Percentiles rank a stretch among this genome's conserved stretches.
These are phyloP conservation scores for Lycocerus yunnanus DNA, from an alignment of 2,888 invertebrate genomes.

Conservation along the genomic window DNA sequence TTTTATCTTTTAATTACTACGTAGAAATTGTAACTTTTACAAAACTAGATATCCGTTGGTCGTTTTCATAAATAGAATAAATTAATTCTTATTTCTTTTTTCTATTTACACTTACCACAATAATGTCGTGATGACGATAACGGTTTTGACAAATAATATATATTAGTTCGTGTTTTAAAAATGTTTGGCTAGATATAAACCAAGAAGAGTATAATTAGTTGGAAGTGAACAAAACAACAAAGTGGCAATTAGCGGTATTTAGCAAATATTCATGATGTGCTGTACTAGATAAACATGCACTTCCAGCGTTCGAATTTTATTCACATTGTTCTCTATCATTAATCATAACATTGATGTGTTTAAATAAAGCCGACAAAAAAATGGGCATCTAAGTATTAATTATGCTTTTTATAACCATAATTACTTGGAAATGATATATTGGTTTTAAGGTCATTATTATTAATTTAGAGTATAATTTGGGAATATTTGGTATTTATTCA, in stretches of 20 bases:
- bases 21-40: neutral
- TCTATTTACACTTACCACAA: constrained; percentile 7
- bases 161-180: constrained; percentile 27
- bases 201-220: constrained; percentile 28
- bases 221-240: constrained; percentile 34
- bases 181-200: constrained; percentile 27
- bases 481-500: constrained; percentile 11
- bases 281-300: constrained; percentile 38
- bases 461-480: constrained; percentile 32
- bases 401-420: constrained; percentile 42
- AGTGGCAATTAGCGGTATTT: constrained; percentile 39
- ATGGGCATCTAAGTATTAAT: constrained; percentile 38
- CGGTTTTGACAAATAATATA: constrained; percentile 21
- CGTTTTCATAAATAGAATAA: constrained; percentile 1
- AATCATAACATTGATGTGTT: constrained; percentile 44
- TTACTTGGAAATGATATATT: constrained; percentile 42
- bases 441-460: constrained; percentile 33
- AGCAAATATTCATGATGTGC: constrained; percentile 39
- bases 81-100: neutral
- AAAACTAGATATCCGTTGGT: neutral
- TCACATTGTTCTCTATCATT: constrained; percentile 42
- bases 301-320: constrained; percentile 36
- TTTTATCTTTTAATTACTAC: neutral
- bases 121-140: constrained; percentile 23
- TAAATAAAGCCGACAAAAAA: constrained; percentile 39